Percentiles rank a stretch among this genome's conserved stretches.
These are phyloP conservation scores for Julus scandinavius DNA, from an alignment of 2,888 invertebrate genomes.

Conservation along the genomic window DNA sequence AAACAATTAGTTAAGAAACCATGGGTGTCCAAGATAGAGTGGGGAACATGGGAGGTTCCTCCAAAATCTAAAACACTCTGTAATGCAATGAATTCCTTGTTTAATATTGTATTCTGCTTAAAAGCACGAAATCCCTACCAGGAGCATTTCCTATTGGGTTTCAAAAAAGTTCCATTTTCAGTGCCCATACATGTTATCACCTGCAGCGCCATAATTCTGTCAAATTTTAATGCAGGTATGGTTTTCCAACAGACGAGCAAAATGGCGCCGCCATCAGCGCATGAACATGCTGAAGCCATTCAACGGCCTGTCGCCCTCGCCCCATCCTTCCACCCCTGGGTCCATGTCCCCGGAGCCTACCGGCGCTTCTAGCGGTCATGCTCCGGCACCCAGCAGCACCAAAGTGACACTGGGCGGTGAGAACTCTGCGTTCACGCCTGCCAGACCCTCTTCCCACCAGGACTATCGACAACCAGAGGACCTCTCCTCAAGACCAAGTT, in stretches of 20 bases:
- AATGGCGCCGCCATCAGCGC: conserved; percentile 96
- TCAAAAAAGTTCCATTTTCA: neutral
- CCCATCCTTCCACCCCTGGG: conserved; percentile 73
- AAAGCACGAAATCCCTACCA: neutral
- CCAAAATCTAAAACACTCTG: neutral
- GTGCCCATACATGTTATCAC: neutral
- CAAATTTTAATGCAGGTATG: conserved; percentile 79
- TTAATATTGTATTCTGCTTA: neutral
- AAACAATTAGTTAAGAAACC: neutral
- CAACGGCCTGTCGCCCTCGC: conserved; percentile 65
- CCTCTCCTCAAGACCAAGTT: conserved; percentile 47
- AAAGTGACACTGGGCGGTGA: conserved; percentile 81
- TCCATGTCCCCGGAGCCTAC: conserved; percentile 67
- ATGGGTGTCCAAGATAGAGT: neutral
- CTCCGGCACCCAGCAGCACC: conserved; percentile 59
- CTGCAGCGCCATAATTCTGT: conserved; percentile 52
- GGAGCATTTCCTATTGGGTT: neutral
- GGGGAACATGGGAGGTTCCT: too few species aligned
- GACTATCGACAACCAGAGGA: conserved; percentile 26
- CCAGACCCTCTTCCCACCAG: conserved; percentile 37
- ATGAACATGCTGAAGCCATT: conserved; percentile 79
- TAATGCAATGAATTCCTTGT: neutral
- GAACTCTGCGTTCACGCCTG: conserved; percentile 81
- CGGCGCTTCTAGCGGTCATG: conserved; percentile 66
- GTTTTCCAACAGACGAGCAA: conserved; percentile 99